A percentile compares a stretch with the other conserved stretches of the same genome.
These are phyloP conservation scores for Gymnothorax reevesii DNA, from an alignment of 2,797 vertebrate genomes.

Conservation along the genomic window DNA sequence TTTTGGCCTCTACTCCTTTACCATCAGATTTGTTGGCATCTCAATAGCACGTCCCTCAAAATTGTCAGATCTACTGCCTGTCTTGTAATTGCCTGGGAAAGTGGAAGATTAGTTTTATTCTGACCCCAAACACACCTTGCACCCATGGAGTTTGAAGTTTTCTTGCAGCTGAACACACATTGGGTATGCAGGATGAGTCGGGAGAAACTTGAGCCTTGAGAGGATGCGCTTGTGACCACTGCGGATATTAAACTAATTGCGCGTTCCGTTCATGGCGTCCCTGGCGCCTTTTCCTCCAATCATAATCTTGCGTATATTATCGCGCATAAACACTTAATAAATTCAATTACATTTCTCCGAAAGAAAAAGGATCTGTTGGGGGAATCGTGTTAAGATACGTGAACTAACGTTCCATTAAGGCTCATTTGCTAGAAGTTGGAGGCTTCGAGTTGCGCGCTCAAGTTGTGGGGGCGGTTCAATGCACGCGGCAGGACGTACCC, in stretches of 20 bases:
- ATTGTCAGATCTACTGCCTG: background rate
- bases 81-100: background rate
- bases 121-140: background rate
- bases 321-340: background rate
- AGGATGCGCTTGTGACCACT: background rate
- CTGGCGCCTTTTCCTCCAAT: background rate
- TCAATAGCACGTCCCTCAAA: background rate
- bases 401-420: background rate
- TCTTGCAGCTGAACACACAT: background rate
- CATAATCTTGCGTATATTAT: background rate
- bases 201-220: background rate
- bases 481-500: background rate
- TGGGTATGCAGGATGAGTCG: background rate
- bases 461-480: constrained; percentile 1
- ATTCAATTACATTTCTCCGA: background rate
- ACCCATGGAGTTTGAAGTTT: background rate
- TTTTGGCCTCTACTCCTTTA: background rate
- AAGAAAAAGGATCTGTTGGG: background rate
- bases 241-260: background rate
- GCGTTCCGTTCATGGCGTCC: background rate
- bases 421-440: background rate
- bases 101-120: background rate
- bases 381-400: background rate
- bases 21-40: background rate
- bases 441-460: background rate